Evolutionary conservation across 2,797 vertebrate species (phyloP), one percentile per base, ranked within the genome.

Genomic region (Anomalospiza imberbis): DNA sequence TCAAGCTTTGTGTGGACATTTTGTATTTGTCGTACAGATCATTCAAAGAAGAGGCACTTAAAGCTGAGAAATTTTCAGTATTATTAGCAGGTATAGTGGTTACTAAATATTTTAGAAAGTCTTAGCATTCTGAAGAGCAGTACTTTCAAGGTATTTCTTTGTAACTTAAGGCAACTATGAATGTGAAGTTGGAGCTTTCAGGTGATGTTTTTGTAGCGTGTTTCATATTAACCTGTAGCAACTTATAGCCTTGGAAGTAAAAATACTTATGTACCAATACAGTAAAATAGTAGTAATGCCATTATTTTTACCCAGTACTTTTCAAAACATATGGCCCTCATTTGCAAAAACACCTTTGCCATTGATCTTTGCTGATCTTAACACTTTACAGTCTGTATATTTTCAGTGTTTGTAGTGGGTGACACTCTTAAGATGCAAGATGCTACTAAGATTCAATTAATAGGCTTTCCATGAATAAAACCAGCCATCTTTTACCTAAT

Each of bases 401-500:
- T 82, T 89, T 79, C 50, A 42, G 12, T 53, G 38, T 55, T 79
- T 61, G 34, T 42, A 91, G 28, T 5, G 25, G 53, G 42, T 38
- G n/a, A 83, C 16, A n/a, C 22, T 31, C 12, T 65, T 36, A 80
- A 51, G 24, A 57, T 12, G 18, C 6, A 81, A 51, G 24, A 38
- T 22, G 28, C 7, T 36, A 36, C 17, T 48, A 42, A 50, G 68
- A 65, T 45, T 57, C 34, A 62, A 54, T 48, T 53, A 5, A 47
- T 2, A 57, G 26, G 6, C 63, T 82, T 85, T 75, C 51, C 75
- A 94, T 86, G 74, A 86, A 94, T 72, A 53, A 85, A 95, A 60
- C 87, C 96, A 96, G 86, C 71, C 84, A 96, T 95, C 90, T 97
- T 97, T 97, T 94, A 98, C 98, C 97, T 98, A 98, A 98, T 98